Conservation (phyloP, 2,888 invertebrate genomes). For the Drosophila anomalata region DNA sequence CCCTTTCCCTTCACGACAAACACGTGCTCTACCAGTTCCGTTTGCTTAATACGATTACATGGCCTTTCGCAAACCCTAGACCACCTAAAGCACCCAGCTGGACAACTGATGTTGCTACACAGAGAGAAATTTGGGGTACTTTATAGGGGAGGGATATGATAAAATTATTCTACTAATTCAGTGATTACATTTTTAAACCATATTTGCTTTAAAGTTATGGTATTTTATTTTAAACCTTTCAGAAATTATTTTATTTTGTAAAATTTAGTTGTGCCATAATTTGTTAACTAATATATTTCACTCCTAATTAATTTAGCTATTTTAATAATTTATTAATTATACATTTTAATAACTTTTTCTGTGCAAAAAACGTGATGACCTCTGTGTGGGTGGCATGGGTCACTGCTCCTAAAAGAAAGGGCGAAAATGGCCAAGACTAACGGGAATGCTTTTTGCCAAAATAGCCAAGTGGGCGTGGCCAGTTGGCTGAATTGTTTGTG, state of each 20-base stretch:
- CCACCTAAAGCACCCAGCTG: constrained; percentile 30
- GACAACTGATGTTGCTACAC: constrained; percentile 32
- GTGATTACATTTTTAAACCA: too few relatives aligned
- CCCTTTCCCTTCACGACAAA: constrained; percentile 23
- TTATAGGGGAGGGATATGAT: too few relatives aligned
- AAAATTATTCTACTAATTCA: too few relatives aligned
- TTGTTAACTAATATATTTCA: too few relatives aligned
- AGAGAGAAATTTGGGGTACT: not conserved
- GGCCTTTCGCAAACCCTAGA: constrained; percentile 15
- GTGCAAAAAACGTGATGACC: constrained; percentile 28
- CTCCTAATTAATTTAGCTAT: too few relatives aligned
- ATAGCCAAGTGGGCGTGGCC: constrained; percentile 15
- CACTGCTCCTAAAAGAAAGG: not conserved
- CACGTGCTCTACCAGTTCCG: constrained; percentile 74
- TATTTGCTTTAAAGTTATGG: too few relatives aligned
- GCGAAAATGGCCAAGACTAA: constrained; percentile 4
- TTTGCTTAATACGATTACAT: constrained; percentile 67
- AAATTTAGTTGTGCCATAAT: too few relatives aligned
- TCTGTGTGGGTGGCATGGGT: not conserved
- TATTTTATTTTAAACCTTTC: too few relatives aligned
- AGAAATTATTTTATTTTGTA: too few relatives aligned
- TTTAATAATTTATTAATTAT: too few relatives aligned
- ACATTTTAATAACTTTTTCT: not conserved
- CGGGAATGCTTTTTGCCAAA: not conserved
- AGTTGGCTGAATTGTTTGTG: constrained; percentile 41